Evolutionary conservation across 1,140 invertebrate genomes (phyloP).

Genomic region (Zaprionus kolodkinae): DNA sequence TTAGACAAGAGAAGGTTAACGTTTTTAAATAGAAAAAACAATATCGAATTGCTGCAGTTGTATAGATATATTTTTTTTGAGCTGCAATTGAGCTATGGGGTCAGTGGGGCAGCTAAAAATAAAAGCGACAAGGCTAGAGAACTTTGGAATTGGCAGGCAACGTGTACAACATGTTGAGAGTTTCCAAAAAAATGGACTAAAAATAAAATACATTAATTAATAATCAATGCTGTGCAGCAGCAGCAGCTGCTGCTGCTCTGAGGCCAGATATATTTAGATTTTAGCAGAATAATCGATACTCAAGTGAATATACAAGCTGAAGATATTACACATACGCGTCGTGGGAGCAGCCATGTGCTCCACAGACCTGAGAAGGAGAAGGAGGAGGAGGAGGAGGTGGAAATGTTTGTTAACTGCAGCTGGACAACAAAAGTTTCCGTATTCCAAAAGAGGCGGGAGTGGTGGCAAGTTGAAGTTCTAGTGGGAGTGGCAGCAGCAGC

Average conservation of each 20-base stretch:
- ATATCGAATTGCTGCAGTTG: not conserved
- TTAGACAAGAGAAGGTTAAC: no score
- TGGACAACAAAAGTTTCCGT: slow-evolving; percentile 33
- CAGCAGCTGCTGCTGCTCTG: not conserved
- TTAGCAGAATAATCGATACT: slow-evolving; percentile 29
- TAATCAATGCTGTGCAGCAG: slow-evolving; percentile 36
- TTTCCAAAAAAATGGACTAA: not conserved
- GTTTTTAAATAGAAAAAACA: not conserved
- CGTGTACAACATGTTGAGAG: not conserved
- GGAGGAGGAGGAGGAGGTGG: not conserved
- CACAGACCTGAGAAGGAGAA: not conserved
- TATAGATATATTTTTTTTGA: not conserved
- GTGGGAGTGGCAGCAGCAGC: slow-evolving; percentile 12
- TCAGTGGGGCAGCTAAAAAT: slow-evolving; percentile 23
- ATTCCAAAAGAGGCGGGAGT: not conserved
- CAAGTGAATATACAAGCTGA: slow-evolving; percentile 19
- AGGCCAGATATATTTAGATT: slow-evolving; percentile 10
- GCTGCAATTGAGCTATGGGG: not conserved
- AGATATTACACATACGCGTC: slow-evolving; percentile 36
- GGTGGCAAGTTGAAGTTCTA: not conserved
- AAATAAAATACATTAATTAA: slow-evolving; percentile 33
- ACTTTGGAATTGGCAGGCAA: not conserved
- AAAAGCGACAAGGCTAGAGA: not conserved
- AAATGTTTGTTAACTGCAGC: slow-evolving; percentile 24
- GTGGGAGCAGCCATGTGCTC: slow-evolving; percentile 22